A percentile compares a stretch with the other conserved stretches of the same genome.
Conservation (phyloP, 1,140 invertebrate genomes). For the Drosophila virilis region DNA sequence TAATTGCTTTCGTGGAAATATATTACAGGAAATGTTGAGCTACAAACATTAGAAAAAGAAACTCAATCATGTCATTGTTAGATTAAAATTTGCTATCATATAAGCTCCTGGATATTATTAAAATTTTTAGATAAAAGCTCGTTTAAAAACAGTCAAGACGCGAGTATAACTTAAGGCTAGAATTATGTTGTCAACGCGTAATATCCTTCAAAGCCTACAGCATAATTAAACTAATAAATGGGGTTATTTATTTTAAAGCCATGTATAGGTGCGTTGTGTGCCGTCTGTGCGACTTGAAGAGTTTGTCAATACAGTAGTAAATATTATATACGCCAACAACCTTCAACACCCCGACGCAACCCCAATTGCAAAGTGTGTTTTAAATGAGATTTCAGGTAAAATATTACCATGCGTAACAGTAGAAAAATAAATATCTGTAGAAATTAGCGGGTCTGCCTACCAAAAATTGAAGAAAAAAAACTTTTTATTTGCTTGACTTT, state of each 20-base stretch:
- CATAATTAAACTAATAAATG: too few relatives aligned
- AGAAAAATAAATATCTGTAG: conserved; percentile 55
- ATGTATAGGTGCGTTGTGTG: too few relatives aligned
- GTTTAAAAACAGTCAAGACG: too few relatives aligned
- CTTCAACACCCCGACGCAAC: conserved; percentile 32
- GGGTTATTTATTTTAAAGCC: too few relatives aligned
- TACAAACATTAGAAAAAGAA: not conserved
- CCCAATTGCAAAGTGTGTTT: conserved; percentile 30
- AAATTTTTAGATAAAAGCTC: too few relatives aligned
- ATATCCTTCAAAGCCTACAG: too few relatives aligned
- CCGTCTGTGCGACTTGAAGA: too few relatives aligned
- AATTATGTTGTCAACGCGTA: too few relatives aligned
- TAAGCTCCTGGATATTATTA: too few relatives aligned
- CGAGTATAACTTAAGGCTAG: too few relatives aligned
- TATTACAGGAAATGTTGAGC: conserved; percentile 10
- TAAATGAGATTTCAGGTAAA: conserved; percentile 53
- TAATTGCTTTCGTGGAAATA: conserved; percentile 15
- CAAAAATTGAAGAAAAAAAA: conserved; percentile 27
- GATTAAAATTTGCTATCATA: too few relatives aligned
- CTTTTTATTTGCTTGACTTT: conserved; percentile 60
- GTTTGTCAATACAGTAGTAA: too few relatives aligned
- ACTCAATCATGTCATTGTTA: conserved; percentile 11
- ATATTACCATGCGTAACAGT: conserved; percentile 18
- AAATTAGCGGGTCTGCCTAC: conserved; percentile 70
- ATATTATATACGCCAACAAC: conserved; percentile 44